A percentile compares a stretch with the other conserved stretches of the same genome.
These are phyloP conservation scores for Toxotes chatareus DNA, from an alignment of 2,113 vertebrate genomes.

Conservation along the genomic window DNA sequence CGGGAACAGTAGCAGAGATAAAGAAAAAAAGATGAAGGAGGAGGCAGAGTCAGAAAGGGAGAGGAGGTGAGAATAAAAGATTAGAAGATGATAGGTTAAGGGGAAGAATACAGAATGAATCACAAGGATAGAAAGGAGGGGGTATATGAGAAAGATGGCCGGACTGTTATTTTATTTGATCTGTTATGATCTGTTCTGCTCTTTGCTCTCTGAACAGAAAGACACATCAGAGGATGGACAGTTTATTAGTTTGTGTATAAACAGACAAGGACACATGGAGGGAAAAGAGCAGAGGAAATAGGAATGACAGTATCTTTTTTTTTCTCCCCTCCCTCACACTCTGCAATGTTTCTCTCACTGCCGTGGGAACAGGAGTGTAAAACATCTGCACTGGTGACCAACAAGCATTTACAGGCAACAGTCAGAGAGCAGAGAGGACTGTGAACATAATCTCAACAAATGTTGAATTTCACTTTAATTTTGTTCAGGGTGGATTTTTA, in stretches of 20 bases:
- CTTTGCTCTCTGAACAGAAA: conserved; percentile 40
- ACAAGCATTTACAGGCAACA: not conserved
- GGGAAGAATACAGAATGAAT: conserved; percentile 42
- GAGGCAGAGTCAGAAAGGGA: conserved; percentile 49
- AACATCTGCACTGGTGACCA: conserved; percentile 65
- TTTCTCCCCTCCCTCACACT: not conserved
- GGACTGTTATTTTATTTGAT: conserved; percentile 48
- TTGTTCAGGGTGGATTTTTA: not conserved
- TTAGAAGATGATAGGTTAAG: conserved; percentile 57
- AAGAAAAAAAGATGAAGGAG: conserved; percentile 65
- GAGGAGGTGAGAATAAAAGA: conserved; percentile 68
- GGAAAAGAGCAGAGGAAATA: conserved; percentile 28
- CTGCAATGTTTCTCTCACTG: conserved; percentile 39
- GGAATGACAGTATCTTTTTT: conserved; percentile 11
- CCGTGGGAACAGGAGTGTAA: conserved; percentile 58
- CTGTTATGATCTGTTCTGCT: conserved; percentile 36
- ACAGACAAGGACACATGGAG: conserved; percentile 28
- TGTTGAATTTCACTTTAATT: not conserved
- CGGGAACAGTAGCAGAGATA: conserved; percentile 68
- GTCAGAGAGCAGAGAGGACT: not conserved
- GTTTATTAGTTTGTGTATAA: conserved; percentile 58
- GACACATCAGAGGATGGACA: conserved; percentile 24
- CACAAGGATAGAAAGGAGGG: conserved; percentile 11
- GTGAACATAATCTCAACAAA: not conserved
- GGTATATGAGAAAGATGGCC: conserved; percentile 27